These are phyloP conservation scores for human (Homo sapiens) DNA, from an alignment of 2,113 vertebrate genomes.

Conservation along the genomic window DNA sequence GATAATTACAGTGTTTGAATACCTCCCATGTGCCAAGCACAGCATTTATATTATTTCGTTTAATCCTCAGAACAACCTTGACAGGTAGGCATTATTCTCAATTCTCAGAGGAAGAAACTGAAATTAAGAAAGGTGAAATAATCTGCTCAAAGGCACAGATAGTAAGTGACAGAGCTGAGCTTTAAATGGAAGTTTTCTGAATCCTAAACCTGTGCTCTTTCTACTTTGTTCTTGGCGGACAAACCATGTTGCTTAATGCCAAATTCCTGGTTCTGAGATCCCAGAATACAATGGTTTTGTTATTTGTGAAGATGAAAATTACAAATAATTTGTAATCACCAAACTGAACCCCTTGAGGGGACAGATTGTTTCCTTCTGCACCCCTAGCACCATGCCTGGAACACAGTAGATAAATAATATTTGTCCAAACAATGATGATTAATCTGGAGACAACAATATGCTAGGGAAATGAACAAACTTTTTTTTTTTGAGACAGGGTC, in stretches of 20 bases:
- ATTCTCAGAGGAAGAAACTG: not conserved
- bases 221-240: not conserved
- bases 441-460: not conserved
- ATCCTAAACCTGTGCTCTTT: not conserved
- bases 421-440: slow-evolving; percentile 1
- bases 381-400: not conserved
- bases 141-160: not conserved
- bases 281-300: not conserved
- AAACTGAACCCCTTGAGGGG: not conserved
- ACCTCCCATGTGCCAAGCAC: not conserved
- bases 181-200: not conserved
- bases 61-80: not conserved
- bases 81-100: not conserved
- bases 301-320: slow-evolving; percentile 20
- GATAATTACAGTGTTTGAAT: slow-evolving; percentile 6
- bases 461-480: not conserved
- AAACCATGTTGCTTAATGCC: not conserved
- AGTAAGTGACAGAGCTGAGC: not conserved
- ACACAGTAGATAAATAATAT: not conserved
- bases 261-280: not conserved
- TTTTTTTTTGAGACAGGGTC: not conserved
- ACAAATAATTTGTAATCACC: not conserved
- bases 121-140: slow-evolving; percentile 41
- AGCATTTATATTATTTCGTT: slow-evolving; percentile 26
- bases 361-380: not conserved